Evolutionary conservation across 2,888 invertebrate species (phyloP).

Genomic region (Rhogogaster chlorosoma): DNA sequence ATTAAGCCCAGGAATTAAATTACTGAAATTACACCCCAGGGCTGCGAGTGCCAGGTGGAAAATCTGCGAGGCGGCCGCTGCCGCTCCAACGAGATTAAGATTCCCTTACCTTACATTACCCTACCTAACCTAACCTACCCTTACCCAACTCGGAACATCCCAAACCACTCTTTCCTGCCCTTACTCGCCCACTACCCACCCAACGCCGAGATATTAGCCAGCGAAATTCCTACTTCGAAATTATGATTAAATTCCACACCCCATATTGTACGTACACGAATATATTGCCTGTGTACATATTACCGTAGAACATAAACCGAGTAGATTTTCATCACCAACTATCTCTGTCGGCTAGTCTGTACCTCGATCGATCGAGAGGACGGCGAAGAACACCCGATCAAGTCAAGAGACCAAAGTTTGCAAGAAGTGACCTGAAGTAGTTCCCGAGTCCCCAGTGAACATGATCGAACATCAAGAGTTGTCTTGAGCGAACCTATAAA

Average conservation of each 20-base stretch:
- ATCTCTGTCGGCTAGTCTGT: background rate
- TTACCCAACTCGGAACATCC: conserved; percentile 30
- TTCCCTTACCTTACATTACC: conserved; percentile 67
- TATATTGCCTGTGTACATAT: background rate
- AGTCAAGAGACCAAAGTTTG: background rate
- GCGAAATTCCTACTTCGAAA: conserved; percentile 60
- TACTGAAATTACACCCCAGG: conserved; percentile 68
- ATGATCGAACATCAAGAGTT: conserved; percentile 24
- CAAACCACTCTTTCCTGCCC: conserved; percentile 50
- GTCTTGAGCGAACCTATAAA: background rate
- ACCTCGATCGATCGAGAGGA: conserved; percentile 39
- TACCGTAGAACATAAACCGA: background rate
- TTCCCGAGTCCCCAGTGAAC: conserved; percentile 3
- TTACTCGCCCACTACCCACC: conserved; percentile 53
- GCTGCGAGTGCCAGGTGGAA: conserved; percentile 65
- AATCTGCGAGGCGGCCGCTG: conserved; percentile 65
- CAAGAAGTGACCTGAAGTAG: background rate
- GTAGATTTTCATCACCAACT: conserved; percentile 15
- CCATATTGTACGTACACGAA: conserved; percentile 24
- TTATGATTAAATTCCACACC: conserved; percentile 63
- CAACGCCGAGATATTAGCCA: conserved; percentile 62
- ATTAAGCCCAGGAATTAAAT: conserved; percentile 69
- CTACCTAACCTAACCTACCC: conserved; percentile 58
- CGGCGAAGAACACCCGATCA: background rate
- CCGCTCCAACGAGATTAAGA: conserved; percentile 67